Evolutionary conservation across 2,113 vertebrate genomes (phyloP), one percentile per base, ranked within the genome.

Genomic region (Esox niger): DNA sequence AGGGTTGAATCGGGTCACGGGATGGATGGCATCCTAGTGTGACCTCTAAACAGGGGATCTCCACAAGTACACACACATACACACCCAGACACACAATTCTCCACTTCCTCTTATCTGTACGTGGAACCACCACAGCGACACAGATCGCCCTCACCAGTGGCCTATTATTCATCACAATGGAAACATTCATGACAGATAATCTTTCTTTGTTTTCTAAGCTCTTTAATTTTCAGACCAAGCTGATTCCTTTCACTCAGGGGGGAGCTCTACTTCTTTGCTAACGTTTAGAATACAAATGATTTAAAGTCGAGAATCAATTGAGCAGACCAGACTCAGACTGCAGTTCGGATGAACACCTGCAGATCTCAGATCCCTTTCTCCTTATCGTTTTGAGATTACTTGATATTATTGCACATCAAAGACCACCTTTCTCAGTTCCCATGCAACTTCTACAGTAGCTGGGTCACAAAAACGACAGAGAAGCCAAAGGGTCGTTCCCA

Each of bases 1-100:
- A 31, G 17, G 35, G 54, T 59, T 33, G 11, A 10, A 55, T 21
- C 8, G 65, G 68, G 75, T 66, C 68, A 77, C 17, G 58, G 49
- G 46, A 15, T n/a, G 46, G 17, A 21, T 62, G 38, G 62, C 59
- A 59, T 70, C 68, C 68, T 70, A 46, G 6, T 17, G 17, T 70
- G 58, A 61, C n/a, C 68, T 62, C 43, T 54, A 58, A 32, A 43
- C 58, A 55, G 60, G 33, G 54, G 62, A 66, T 65, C 46, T 10
- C 68, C 31, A 61, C 29, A 46, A 20, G 26, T 66, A 73, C 70
- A 55, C 64, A 32, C 31, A 32, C 31, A 32, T 6, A 32, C 6
- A 32, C 31, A 32, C 31, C 3, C 6, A 32, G 3, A 32, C 31
- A 32, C 31, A 77, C 70, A 66, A 73, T 61, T 23, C 29, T 32